phyloP scores from a whole-genome alignment of 2,113 vertebrate species.

The Rostratula benghalensis region DNA sequence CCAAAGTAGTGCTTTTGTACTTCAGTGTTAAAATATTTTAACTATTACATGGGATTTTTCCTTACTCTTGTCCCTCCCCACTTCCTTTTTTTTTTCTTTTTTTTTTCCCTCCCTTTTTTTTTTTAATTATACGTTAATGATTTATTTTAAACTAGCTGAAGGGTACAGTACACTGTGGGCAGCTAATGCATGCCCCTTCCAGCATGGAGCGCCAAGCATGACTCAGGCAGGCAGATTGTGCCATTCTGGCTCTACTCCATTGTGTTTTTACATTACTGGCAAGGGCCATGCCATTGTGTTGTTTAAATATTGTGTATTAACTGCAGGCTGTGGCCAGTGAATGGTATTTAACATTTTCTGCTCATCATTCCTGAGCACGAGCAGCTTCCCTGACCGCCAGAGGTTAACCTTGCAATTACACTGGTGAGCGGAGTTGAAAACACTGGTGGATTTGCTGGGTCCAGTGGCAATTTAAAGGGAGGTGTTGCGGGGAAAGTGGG shows the following conservation, averaged over 20 bases:
- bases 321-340: slow-evolving; percentile 46
- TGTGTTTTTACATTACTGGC: slow-evolving; percentile 61
- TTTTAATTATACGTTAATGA: slow-evolving; percentile 7
- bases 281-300: slow-evolving; percentile 65
- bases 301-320: slow-evolving; percentile 63
- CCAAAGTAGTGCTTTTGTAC: slow-evolving; percentile 2
- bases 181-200: slow-evolving; percentile 21
- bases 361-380: slow-evolving; percentile 1
- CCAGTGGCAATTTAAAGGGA: neutral
- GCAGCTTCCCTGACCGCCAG: neutral
- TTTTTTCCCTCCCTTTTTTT: neutral
- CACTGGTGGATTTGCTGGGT: neutral
- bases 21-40: slow-evolving; percentile 54
- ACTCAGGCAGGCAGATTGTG: slow-evolving; percentile 49
- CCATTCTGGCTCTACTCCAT: slow-evolving; percentile 49
- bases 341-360: slow-evolving; percentile 42
- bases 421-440: neutral
- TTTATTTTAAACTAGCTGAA: slow-evolving; percentile 19
- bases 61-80: rapidly evolving
- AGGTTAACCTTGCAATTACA: slow-evolving; percentile 20
- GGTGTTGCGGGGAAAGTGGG: neutral
- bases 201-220: slow-evolving; percentile 13
- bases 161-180: slow-evolving; percentile 9
- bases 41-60: neutral
- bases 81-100: neutral